Percentiles rank a stretch among this genome's conserved stretches.
Conservation (phyloP, 2,888 invertebrate species). For the Melieria crassipennis region DNA sequence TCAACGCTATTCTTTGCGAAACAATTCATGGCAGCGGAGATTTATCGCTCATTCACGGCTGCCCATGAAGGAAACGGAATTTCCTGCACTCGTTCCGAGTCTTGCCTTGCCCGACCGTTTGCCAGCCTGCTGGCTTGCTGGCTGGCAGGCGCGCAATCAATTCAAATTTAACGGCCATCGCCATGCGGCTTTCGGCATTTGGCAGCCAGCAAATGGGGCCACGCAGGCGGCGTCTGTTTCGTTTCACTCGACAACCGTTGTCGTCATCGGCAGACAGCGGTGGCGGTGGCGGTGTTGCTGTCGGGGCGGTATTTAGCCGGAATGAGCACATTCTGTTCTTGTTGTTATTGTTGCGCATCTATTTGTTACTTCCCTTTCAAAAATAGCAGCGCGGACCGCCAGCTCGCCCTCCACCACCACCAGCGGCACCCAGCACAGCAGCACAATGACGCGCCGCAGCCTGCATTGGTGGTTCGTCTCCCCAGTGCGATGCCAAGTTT, state of each 20-base stretch:
- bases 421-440: neutral
- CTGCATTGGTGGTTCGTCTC: too few relatives aligned
- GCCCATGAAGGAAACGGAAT: constrained; percentile 31
- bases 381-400: constrained; percentile 8
- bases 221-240: constrained; percentile 54
- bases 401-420: neutral
- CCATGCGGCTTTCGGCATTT: too few relatives aligned
- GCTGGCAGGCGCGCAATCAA: constrained; percentile 29
- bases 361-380: neutral
- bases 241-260: constrained; percentile 55
- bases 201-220: constrained; percentile 14
- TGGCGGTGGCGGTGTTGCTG: constrained; percentile 8
- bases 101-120: constrained; percentile 9
- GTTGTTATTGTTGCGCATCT: neutral
- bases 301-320: constrained; percentile 24
- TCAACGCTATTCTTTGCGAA: neutral
- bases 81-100: constrained; percentile 27
- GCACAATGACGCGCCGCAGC: neutral
- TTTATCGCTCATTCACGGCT: constrained; percentile 15
- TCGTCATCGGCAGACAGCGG: constrained; percentile 48
- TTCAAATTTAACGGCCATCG: constrained; percentile 35
- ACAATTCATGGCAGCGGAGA: neutral
- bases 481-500: too few relatives aligned
- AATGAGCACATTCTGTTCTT: constrained; percentile 16
- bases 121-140: constrained; percentile 12